Base-by-base conservation (phyloP, 2,113 vertebrate species). In the Pollachius pollachius region DNA sequence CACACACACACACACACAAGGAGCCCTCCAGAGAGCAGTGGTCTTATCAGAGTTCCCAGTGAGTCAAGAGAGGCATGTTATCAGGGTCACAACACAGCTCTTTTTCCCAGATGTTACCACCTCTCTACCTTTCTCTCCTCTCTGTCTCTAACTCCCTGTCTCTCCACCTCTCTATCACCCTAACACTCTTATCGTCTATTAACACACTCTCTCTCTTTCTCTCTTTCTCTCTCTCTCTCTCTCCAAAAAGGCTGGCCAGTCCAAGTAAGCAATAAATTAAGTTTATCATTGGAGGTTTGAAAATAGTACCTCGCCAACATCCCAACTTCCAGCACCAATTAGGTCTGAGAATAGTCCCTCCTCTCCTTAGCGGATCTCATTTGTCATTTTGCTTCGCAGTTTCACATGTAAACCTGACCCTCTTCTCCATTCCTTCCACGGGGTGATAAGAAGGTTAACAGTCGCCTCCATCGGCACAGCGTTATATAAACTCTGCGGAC, bases 31-130 rank as follows among this genome's bases (percentile, higher is more conserved):
- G 52, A 72, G 82, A 75, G 74, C 52, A 76, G 27, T 64, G 78
- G 81, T 86, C 80, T 90, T 88, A 88, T 89, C 85, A 78, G 84
- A 71, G 81, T 85, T 77, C 81, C 76, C 76, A 78, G 76, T 78
- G 78, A 86, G 84, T 84, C 81, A 78, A 73, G 70, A 69, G 77
- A 85, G 75, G 74, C 78, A 67, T 87, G 87, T 89, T 86, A 89
- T 88, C 82, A 85, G 87, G 85, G 84, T 86, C 84, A 85, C 73
- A 59, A 61, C 61, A 58, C 84, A 71, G 83, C 84, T 88, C 76
- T 79, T 75, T 79, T 83, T 79, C 73, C 81, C 78, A 77, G 62
- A 82, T 84, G 41, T 67, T 79, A 82, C 80, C 85, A 76, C 21
- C 19, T 41, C 62, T n/a, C 62, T 64, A 30, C 11, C 27, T 37